phyloP scores from a whole-genome alignment of 2,888 invertebrate species.

The Stenodema calcarata region DNA sequence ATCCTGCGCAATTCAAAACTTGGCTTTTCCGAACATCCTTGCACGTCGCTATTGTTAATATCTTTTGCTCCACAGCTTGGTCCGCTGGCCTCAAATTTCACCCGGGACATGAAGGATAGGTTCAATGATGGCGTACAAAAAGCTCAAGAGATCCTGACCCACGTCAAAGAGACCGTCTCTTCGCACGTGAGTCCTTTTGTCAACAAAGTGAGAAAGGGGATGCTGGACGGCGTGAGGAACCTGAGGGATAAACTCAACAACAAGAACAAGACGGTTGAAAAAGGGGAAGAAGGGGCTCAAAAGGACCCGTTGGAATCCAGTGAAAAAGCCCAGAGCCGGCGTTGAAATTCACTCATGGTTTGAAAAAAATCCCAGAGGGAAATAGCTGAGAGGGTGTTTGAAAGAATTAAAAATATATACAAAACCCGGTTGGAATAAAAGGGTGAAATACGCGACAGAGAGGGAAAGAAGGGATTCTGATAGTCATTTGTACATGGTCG shows the following conservation, averaged over 20 bases:
- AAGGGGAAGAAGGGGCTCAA: background rate
- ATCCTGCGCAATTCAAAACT: no score
- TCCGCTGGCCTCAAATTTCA: background rate
- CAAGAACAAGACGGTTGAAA: background rate
- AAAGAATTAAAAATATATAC: no score
- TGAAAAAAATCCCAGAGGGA: no score
- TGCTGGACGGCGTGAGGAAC: conserved; percentile 30
- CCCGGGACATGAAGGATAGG: background rate
- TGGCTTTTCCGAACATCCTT: no score
- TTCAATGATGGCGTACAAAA: conserved; percentile 8
- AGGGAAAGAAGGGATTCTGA: no score
- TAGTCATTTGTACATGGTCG: no score
- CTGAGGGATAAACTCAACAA: conserved; percentile 26
- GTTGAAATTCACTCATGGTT: no score
- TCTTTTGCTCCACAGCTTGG: background rate
- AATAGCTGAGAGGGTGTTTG: no score
- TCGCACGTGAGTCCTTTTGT: conserved; percentile 5
- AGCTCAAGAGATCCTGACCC: background rate
- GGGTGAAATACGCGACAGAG: no score
- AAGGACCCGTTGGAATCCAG: background rate
- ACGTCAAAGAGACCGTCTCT: conserved; percentile 20
- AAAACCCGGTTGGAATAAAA: no score
- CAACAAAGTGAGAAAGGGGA: conserved; percentile 14
- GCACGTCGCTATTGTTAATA: no score
- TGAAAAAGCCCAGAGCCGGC: background rate